phyloP scores from a whole-genome alignment of 1,140 invertebrate species.

The Stegodyphus mimosarum region DNA sequence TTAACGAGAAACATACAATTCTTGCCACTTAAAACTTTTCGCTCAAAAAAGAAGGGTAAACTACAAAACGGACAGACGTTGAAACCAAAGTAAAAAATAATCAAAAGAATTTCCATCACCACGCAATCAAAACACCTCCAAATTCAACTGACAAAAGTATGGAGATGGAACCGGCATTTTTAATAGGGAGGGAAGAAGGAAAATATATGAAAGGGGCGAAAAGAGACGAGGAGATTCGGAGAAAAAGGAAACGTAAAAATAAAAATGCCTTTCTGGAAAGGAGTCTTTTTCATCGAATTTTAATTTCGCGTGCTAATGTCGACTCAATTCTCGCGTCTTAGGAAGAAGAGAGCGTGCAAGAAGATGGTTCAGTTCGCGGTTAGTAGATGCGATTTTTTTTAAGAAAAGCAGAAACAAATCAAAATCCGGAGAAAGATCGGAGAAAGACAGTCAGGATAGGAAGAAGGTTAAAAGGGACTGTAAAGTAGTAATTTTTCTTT shows the following conservation, averaged over 20 bases:
- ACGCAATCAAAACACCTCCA: constrained; percentile 25
- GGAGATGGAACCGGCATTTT: constrained; percentile 25
- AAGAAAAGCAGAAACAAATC: not conserved
- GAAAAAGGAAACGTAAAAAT: not conserved
- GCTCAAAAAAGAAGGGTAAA: too few species aligned
- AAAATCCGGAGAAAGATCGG: constrained; percentile 23
- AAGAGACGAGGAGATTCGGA: not conserved
- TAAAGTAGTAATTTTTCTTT: too few species aligned
- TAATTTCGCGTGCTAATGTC: constrained; percentile 56
- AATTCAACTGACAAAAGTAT: constrained; percentile 26
- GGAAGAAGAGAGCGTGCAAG: constrained; percentile 21
- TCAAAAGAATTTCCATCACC: constrained; percentile 26
- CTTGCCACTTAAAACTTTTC: too few species aligned
- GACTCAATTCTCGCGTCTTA: constrained; percentile 38
- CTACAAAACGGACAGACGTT: too few species aligned
- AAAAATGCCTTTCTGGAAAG: not conserved
- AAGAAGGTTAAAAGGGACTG: not conserved
- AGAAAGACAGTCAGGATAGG: not conserved
- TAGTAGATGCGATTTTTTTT: constrained; percentile 4
- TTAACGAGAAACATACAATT: too few species aligned
- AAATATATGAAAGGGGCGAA: not conserved
- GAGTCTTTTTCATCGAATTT: constrained; percentile 53
- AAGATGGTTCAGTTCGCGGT: constrained; percentile 16
- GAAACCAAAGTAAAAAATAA: too few species aligned
- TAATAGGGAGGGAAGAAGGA: constrained; percentile 9